These are phyloP conservation scores for Aspiorhynchus laticeps DNA, from an alignment of 2,113 vertebrate species.

Conservation along the genomic window DNA sequence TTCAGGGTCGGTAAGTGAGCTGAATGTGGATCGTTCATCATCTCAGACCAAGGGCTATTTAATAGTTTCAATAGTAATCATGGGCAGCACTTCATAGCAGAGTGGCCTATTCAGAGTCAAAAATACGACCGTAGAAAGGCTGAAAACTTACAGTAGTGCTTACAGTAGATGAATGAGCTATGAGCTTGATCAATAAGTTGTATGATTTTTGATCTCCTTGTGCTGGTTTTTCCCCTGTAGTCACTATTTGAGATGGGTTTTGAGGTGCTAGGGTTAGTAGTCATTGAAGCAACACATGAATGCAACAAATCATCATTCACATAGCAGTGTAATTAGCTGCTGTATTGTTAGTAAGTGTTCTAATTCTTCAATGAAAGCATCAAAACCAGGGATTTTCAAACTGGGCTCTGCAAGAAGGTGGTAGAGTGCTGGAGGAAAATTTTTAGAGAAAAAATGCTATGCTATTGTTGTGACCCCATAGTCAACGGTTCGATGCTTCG, in stretches of 20 bases:
- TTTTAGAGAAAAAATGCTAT: background rate
- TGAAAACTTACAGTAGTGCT: slow-evolving; percentile 20
- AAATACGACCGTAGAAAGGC: slow-evolving; percentile 23
- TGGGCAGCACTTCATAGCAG: background rate
- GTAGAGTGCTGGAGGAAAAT: background rate
- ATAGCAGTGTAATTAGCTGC: background rate
- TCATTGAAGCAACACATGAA: background rate
- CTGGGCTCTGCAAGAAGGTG: background rate
- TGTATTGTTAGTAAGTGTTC: background rate
- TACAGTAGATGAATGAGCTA: slow-evolving; percentile 24
- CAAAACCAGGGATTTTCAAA: background rate
- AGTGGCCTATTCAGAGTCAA: slow-evolving; percentile 23
- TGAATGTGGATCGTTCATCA: slow-evolving; percentile 35
- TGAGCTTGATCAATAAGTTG: slow-evolving; percentile 6
- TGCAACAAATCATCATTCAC: background rate
- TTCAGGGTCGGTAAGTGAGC: slow-evolving; percentile 20
- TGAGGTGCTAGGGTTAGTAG: background rate
- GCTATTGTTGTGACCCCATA: no score
- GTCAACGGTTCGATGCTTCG: no score
- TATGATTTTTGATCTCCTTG: background rate
- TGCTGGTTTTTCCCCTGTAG: background rate
- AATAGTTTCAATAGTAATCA: slow-evolving; percentile 47
- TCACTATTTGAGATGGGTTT: background rate
- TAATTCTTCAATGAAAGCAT: background rate
- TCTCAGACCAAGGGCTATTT: slow-evolving; percentile 25